Percentiles rank a stretch among this genome's conserved stretches.
Conservation (phyloP, 2,888 invertebrate genomes). For the Platerodrilus igneus region DNA sequence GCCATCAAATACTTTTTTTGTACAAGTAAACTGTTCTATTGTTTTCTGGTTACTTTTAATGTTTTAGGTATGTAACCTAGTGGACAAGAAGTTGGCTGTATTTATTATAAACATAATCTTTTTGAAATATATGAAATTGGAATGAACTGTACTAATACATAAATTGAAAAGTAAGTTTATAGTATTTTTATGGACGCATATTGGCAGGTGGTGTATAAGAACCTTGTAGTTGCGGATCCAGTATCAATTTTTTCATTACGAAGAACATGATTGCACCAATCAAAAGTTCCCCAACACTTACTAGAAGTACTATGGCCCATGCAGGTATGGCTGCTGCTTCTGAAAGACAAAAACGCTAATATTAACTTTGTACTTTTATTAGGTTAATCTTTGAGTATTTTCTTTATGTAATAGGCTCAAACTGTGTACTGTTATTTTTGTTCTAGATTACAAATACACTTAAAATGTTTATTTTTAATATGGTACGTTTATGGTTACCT, state of each 20-base stretch:
- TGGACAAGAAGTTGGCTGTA: too few relatives aligned
- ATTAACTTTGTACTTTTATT: background rate
- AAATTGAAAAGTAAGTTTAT: too few relatives aligned
- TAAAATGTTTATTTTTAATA: too few relatives aligned
- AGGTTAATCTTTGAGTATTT: background rate
- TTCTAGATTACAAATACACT: too few relatives aligned
- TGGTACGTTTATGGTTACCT: too few relatives aligned
- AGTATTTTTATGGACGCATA: conserved; percentile 3
- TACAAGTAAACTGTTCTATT: too few relatives aligned
- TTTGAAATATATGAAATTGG: too few relatives aligned
- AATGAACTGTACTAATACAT: too few relatives aligned
- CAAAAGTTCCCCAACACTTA: conserved; percentile 64
- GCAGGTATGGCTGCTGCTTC: conserved; percentile 69
- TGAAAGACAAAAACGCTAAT: conserved; percentile 43
- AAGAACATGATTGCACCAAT: conserved; percentile 66
- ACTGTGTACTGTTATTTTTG: background rate
- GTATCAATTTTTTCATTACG: conserved; percentile 63
- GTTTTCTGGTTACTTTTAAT: too few relatives aligned
- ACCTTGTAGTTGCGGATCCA: conserved; percentile 53
- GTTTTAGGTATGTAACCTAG: too few relatives aligned
- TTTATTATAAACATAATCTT: too few relatives aligned
- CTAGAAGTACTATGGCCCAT: conserved; percentile 68
- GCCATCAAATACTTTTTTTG: too few relatives aligned
- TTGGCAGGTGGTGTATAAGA: conserved; percentile 36
- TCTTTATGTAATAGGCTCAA: background rate